These are phyloP conservation scores for Cheirogaleus medius DNA, from an alignment of 2,113 vertebrate species.

Conservation along the genomic window DNA sequence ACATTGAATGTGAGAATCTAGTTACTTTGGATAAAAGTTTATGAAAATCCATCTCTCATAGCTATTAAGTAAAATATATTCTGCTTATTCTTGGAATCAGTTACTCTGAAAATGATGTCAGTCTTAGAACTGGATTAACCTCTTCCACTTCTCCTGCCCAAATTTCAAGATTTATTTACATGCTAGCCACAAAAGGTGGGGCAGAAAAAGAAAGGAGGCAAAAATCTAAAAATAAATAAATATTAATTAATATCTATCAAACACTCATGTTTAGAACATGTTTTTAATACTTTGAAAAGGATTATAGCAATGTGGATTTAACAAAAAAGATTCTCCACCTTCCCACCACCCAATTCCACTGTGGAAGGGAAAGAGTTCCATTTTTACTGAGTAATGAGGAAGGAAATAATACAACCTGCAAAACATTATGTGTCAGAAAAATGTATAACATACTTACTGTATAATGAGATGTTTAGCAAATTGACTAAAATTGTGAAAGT, in stretches of 20 bases:
- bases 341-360: neutral
- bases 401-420: neutral
- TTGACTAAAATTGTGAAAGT: neutral
- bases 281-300: neutral
- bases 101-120: conserved; percentile 53
- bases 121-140: neutral
- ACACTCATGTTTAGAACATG: neutral
- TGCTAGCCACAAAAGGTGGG: neutral
- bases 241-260: neutral
- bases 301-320: neutral
- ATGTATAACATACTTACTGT: neutral
- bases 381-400: neutral
- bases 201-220: neutral
- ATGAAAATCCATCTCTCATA: conserved; percentile 81
- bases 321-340: neutral
- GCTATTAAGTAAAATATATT: conserved; percentile 47
- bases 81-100: conserved; percentile 52
- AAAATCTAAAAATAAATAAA: conserved; percentile 12
- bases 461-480: conserved; percentile 7
- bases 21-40: conserved; percentile 83
- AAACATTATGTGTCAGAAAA: neutral
- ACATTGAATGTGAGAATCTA: conserved; percentile 80
- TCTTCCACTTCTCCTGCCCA: neutral
- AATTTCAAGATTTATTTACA: conserved; percentile 43
- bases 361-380: neutral